A percentile compares a stretch with the other conserved stretches of the same genome.
Conservation (phyloP, 2,113 vertebrate species). For the Plestiodon gilberti region DNA sequence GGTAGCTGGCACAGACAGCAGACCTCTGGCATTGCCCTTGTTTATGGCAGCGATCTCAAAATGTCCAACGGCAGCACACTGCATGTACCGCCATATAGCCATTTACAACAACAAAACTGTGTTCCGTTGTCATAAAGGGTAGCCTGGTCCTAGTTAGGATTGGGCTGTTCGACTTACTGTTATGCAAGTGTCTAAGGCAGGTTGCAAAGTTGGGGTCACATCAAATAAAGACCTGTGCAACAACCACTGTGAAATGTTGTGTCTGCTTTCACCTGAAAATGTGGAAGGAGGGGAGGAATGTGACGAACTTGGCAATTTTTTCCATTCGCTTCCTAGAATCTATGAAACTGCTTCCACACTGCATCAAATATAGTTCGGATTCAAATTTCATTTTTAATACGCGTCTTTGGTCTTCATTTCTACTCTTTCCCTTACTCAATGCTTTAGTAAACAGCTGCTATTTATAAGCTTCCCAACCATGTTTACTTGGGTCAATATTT, state of each 20-base stretch:
- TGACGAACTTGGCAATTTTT: neutral
- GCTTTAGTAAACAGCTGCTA: neutral
- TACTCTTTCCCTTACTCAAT: neutral
- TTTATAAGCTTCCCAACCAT: neutral
- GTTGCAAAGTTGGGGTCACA: neutral
- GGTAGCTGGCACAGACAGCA: no score
- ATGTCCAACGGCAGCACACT: no score
- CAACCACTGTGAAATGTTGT: neutral
- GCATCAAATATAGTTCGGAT: neutral
- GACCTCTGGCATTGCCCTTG: no score
- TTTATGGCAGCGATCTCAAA: no score
- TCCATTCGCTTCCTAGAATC: neutral
- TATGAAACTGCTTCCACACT: neutral
- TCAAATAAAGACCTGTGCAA: neutral
- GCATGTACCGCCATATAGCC: no score
- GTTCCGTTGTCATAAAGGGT: neutral
- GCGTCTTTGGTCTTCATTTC: neutral
- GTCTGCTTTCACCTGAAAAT: neutral
- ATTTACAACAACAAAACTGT: no score
- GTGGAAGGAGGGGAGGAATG: neutral
- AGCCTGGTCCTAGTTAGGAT: neutral
- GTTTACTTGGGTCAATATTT: neutral
- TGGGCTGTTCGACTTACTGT: neutral
- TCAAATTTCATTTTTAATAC: neutral
- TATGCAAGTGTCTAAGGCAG: neutral